These are phyloP conservation scores for Eustalomyia histrio DNA, from an alignment of 2,888 invertebrate species.

Conservation along the genomic window DNA sequence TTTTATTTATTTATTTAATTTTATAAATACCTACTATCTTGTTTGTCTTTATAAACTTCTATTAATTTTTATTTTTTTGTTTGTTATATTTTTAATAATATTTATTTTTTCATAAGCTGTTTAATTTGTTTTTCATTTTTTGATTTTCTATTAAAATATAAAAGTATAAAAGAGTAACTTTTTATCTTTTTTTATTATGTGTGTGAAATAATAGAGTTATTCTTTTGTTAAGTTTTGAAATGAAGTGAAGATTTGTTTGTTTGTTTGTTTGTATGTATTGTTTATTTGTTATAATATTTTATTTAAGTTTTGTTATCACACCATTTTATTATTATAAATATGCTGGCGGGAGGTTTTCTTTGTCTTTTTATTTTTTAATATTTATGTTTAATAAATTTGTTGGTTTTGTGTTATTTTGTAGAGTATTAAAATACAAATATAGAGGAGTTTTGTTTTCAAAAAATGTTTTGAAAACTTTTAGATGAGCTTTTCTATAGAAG, in stretches of 20 bases:
- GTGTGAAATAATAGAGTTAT: slow-evolving; percentile 24
- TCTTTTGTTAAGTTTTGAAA: slow-evolving; percentile 57
- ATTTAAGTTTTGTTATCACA: slow-evolving; percentile 72
- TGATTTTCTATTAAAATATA: slow-evolving; percentile 66
- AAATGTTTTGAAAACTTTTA: no score
- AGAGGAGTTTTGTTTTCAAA: slow-evolving; percentile 6
- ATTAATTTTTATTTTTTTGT: slow-evolving; percentile 35
- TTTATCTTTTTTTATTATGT: slow-evolving; percentile 39
- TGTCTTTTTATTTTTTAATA: slow-evolving; percentile 65
- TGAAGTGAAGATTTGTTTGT: slow-evolving; percentile 57
- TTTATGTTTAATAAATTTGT: slow-evolving; percentile 46
- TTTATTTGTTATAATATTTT: slow-evolving; percentile 41
- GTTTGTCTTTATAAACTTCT: slow-evolving; percentile 29
- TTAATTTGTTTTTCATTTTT: slow-evolving; percentile 67
- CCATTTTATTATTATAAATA: slow-evolving; percentile 73
- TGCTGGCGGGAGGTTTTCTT: slow-evolving; percentile 77
- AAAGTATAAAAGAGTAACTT: slow-evolving; percentile 69
- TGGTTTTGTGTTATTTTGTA: slow-evolving; percentile 35
- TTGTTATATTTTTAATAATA: slow-evolving; percentile 40
- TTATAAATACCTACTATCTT: slow-evolving; percentile 54
- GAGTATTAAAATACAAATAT: slow-evolving; percentile 25
- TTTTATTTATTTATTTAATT: slow-evolving; percentile 42
- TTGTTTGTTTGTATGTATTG: slow-evolving; percentile 39
- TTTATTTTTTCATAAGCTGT: slow-evolving; percentile 49
- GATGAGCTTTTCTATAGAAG: no score